Conservation (phyloP, 2,113 vertebrate genomes). For the Otis tarda region DNA sequence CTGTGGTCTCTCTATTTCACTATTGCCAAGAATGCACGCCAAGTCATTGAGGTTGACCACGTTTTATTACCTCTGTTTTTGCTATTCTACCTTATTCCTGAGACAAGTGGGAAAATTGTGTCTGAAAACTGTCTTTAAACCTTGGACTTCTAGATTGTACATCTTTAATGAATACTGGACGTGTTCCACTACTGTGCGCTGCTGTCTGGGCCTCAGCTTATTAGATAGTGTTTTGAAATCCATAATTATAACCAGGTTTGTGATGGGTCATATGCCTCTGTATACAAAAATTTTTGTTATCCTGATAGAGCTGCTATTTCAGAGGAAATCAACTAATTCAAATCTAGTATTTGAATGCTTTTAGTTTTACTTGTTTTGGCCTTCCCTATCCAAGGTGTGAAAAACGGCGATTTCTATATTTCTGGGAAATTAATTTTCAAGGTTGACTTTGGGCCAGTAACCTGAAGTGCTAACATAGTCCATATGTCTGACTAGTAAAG, state of each 20-base stretch:
- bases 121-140: conserved; percentile 63
- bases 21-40: conserved; percentile 52
- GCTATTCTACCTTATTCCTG: conserved; percentile 65
- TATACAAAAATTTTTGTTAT: conserved; percentile 10
- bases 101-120: conserved; percentile 68
- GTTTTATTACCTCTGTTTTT: conserved; percentile 76
- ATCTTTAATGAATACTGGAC: conserved; percentile 67
- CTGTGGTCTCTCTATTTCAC: conserved; percentile 49
- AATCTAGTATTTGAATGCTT: conserved; percentile 39
- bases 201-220: conserved; percentile 45
- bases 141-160: conserved; percentile 56
- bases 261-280: neutral
- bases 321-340: conserved; percentile 39
- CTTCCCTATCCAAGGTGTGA: conserved; percentile 46
- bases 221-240: conserved; percentile 54
- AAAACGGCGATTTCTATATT: conserved; percentile 60
- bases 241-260: conserved; percentile 40
- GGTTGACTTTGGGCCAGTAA: conserved; percentile 59
- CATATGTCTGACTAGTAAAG: conserved; percentile 61
- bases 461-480: conserved; percentile 67
- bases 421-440: conserved; percentile 69
- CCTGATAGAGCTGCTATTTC: neutral
- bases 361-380: conserved; percentile 48
- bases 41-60: conserved; percentile 62
- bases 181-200: conserved; percentile 37